Evolutionary conservation across 2,888 invertebrate genomes (phyloP), one percentile per base, ranked within the genome.

Genomic region (Crocallis elinguaria): DNA sequence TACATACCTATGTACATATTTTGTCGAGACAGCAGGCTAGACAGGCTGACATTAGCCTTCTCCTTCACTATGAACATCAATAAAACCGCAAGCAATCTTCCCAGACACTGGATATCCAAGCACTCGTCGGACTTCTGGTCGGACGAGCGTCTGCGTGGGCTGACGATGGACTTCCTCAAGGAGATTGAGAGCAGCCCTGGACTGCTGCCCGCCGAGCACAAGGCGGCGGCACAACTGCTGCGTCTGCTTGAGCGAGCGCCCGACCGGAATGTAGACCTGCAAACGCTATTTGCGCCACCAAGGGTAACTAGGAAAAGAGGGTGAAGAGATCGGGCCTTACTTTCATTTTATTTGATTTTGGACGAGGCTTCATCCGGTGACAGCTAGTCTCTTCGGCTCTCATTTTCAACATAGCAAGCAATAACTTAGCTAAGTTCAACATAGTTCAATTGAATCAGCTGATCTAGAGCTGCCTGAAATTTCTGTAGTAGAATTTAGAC

Each of bases 41-140:
- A n/a, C n/a, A n/a, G n/a, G n/a, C n/a, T n/a, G n/a, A n/a, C n/a
- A n/a, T n/a, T n/a, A n/a, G n/a, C n/a, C n/a, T n/a, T n/a, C n/a
- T n/a, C n/a, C 23, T 23, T 25, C 9, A 25, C 9, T n/a, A 25
- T 4, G 27, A 27, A 19, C 12, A 29, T 3, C 23, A 19, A 14
- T 44, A 67, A 67, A 9, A 7, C 41, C 21, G 19, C 14, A n/a
- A 16, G 4, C 5, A 5, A n/a, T 11, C 7, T 30, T n/a, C 11
- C 2, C 62, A 93, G 97, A 57, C 98, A 98, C 79, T 98, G 98
- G 98, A 95, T 97, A 23, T 96, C 96, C 0, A 98, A 98, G 82
- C 97, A 98, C 79, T 94, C 96, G 0, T 96, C 96, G 84, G 97
- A 97, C 81, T 97, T 97, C 83, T 96, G 96, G 88, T 93, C 93